Conservation (phyloP, 2,888 invertebrate genomes). For the Heterodera filipjevi region DNA sequence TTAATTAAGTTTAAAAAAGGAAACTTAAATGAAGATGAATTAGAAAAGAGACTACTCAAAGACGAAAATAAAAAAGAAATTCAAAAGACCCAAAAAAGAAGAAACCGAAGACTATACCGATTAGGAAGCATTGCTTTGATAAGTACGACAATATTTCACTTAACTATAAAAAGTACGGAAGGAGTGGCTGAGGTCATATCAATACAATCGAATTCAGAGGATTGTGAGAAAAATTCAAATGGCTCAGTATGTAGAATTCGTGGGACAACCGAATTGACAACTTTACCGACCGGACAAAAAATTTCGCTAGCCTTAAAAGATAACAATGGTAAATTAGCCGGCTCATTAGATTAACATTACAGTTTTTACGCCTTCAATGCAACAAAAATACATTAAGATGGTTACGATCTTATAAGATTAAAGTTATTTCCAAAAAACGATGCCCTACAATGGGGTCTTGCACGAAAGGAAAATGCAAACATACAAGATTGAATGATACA, state of each 20-base stretch:
- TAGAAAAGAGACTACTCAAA: background rate
- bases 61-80: background rate
- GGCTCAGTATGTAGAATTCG: background rate
- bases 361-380: background rate
- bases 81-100: background rate
- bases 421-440: background rate
- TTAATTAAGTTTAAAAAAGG: background rate
- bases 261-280: background rate
- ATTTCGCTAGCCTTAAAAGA: background rate
- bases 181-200: background rate
- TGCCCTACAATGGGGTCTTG: slow-evolving; percentile 2
- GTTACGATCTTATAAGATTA: slow-evolving; percentile 1
- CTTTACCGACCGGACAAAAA: background rate
- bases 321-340: background rate
- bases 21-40: background rate
- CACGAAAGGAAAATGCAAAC: background rate
- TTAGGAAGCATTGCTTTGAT: background rate
- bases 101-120: slow-evolving; percentile 3
- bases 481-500: background rate
- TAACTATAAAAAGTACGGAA: background rate
- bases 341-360: background rate
- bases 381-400: slow-evolving; percentile 9
- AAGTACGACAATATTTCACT: background rate
- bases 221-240: background rate
- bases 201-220: background rate